Conservation (phyloP, 30 jellyfish, hydroid and myxozoan species). For the Hydractinia symbiolongicarpus region DNA sequence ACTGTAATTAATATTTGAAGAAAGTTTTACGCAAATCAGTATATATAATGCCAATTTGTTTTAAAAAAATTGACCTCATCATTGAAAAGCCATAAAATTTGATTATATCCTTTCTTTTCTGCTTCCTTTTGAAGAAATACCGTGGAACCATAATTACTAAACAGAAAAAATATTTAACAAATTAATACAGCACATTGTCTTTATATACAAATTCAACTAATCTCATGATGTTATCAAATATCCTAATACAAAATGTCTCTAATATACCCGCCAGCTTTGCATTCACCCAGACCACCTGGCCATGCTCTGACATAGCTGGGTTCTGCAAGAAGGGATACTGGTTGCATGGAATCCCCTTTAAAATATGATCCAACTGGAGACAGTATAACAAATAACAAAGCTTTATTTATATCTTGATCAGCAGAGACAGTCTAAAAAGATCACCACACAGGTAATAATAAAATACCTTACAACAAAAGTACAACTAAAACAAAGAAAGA, state of each 20-base stretch:
- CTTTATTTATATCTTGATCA: constrained; percentile 55
- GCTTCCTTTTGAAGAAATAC: constrained; percentile 61
- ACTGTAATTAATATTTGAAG: too few relatives aligned
- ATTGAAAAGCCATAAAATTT: constrained; percentile 69
- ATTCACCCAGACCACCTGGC: constrained; percentile 96
- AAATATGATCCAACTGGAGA: constrained; percentile 95
- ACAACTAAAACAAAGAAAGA: neutral
- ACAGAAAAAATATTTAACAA: neutral
- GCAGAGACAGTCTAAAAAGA: constrained; percentile 57
- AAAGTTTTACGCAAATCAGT: too few relatives aligned
- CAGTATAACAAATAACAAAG: constrained; percentile 58
- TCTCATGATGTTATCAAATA: too few relatives aligned
- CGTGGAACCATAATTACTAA: constrained; percentile 87
- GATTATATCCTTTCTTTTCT: constrained; percentile 62
- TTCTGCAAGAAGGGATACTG: constrained; percentile 80
- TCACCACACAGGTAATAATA: neutral
- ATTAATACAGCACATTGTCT: neutral
- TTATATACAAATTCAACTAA: neutral
- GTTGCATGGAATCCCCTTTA: constrained; percentile 58
- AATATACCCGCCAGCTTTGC: constrained; percentile 89
- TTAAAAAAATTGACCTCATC: constrained; percentile 43
- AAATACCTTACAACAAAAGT: constrained; percentile 6
- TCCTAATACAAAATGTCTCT: neutral
- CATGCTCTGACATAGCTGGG: constrained; percentile 69
- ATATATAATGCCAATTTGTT: too few relatives aligned